phyloP scores from a whole-genome alignment of 2,797 vertebrate genomes.

The Tolypeutes matacus region DNA sequence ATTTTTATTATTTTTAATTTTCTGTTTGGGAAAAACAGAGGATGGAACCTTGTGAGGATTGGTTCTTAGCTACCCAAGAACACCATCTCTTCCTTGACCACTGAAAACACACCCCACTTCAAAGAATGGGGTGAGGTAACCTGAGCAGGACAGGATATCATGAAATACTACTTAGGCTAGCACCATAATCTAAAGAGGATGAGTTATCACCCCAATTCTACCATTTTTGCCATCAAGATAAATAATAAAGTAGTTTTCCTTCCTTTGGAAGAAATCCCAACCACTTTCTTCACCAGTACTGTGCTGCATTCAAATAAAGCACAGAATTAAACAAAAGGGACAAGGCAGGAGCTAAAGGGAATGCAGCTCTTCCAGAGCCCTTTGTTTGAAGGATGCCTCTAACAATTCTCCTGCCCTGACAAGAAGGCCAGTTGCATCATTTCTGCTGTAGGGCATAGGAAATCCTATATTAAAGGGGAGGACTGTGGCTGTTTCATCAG shows the following conservation, averaged over 20 bases:
- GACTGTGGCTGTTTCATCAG: not conserved
- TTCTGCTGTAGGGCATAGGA: not conserved
- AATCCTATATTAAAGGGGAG: too few relatives aligned
- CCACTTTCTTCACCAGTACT: not conserved
- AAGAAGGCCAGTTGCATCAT: not conserved
- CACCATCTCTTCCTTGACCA: not conserved
- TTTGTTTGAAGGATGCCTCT: not conserved
- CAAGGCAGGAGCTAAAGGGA: not conserved
- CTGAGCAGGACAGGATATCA: not conserved
- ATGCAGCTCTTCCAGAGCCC: not conserved
- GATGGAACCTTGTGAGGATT: not conserved
- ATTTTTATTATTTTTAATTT: not conserved
- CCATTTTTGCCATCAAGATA: not conserved
- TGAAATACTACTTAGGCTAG: not conserved
- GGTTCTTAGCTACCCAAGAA: not conserved
- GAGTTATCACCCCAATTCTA: not conserved
- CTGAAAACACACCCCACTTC: not conserved
- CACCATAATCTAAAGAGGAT: not conserved
- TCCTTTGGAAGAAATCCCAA: not conserved
- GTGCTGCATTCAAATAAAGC: not conserved
- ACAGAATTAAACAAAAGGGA: not conserved
- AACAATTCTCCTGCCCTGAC: not conserved
- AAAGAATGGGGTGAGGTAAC: not conserved
- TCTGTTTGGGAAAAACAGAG: not conserved
- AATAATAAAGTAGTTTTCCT: not conserved